Evolutionary conservation across 2,113 vertebrate species (phyloP).

Genomic region (Gallinago paraguaiae): DNA sequence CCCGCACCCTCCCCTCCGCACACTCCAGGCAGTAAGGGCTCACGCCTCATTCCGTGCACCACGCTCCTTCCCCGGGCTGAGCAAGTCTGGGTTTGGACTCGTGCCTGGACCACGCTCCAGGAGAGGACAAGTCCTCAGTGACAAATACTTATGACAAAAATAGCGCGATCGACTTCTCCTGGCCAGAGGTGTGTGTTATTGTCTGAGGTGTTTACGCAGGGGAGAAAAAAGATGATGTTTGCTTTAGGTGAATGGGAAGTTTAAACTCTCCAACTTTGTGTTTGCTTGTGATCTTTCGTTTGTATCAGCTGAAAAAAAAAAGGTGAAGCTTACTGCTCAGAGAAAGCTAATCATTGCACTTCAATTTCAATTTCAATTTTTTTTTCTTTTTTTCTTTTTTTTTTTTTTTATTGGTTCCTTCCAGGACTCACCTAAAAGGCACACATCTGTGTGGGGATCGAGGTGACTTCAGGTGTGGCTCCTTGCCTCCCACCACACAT

Average conservation of each 20-base stretch:
- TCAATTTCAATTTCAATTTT: background rate
- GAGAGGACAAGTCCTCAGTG: constrained; percentile 37
- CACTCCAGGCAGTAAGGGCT: constrained; percentile 19
- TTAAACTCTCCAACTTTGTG: background rate
- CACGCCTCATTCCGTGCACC: background rate
- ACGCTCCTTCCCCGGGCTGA: background rate
- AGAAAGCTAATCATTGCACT: background rate
- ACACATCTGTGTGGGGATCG: background rate
- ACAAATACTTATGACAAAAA: constrained; percentile 54
- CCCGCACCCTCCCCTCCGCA: background rate
- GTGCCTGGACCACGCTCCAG: constrained; percentile 59
- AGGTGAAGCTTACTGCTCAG: background rate
- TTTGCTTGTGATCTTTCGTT: background rate
- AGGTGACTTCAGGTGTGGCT: constrained; percentile 62
- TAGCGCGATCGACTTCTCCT: constrained; percentile 38
- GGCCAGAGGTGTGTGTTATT: constrained; percentile 15
- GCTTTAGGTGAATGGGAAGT: background rate
- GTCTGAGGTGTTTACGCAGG: background rate
- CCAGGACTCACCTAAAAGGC: constrained; percentile 16
- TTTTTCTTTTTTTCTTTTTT: background rate
- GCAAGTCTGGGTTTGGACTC: constrained; percentile 34
- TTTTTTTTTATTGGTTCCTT: background rate
- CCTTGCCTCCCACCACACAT: background rate
- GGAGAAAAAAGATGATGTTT: background rate
- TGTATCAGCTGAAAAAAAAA: background rate